phyloP scores from a whole-genome alignment of 2,888 invertebrate species.

The Polietes domitor region DNA sequence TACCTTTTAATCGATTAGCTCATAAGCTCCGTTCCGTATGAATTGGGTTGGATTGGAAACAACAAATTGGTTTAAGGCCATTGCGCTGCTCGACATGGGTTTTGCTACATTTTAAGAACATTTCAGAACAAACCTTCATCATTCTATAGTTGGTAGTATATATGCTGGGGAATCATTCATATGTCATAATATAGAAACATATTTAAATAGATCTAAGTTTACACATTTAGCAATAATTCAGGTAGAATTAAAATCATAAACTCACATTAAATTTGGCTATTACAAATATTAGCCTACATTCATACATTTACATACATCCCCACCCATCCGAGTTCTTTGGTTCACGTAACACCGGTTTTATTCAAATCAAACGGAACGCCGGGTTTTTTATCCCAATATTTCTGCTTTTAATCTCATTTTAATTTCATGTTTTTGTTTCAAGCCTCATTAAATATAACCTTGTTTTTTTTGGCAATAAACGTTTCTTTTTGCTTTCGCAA shows the following conservation, averaged over 20 bases:
- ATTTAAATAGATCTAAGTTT: neutral
- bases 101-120: neutral
- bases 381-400: neutral
- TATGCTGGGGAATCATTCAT: too few species aligned
- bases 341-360: too few species aligned
- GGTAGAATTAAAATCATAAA: neutral
- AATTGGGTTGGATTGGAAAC: constrained; percentile 1
- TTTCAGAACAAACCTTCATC: neutral
- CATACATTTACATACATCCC: neutral
- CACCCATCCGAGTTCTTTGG: too few species aligned
- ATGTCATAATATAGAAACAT: too few species aligned
- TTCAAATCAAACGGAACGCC: neutral
- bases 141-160: neutral
- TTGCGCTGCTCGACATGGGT: constrained; percentile 36
- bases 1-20: too few species aligned
- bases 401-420: constrained; percentile 21
- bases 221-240: neutral
- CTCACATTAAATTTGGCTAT: neutral
- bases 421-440: neutral
- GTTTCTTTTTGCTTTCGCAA: too few species aligned
- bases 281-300: neutral
- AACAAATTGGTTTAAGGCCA: constrained; percentile 37
- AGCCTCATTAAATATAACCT: neutral
- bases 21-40: too few species aligned
- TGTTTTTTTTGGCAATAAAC: neutral